A percentile compares a stretch with the other conserved stretches of the same genome.
These are phyloP conservation scores for Tenualosa thibaudeaui DNA, from an alignment of 2,797 vertebrate genomes.

Conservation along the genomic window DNA sequence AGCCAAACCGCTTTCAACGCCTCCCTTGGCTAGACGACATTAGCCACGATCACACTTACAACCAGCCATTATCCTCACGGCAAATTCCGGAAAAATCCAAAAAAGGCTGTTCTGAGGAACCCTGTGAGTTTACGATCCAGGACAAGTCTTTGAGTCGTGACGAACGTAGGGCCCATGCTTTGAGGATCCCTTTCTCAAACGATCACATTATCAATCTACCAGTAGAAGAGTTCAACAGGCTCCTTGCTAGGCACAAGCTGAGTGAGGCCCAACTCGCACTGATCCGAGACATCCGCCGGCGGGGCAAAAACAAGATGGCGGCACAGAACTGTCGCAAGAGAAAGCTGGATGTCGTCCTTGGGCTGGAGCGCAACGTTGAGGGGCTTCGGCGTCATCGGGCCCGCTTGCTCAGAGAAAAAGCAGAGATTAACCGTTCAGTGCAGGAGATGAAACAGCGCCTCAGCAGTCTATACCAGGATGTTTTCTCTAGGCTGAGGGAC, in stretches of 20 bases:
- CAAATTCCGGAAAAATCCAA: constrained; percentile 63
- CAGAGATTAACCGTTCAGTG: constrained; percentile 82
- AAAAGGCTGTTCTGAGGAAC: constrained; percentile 32
- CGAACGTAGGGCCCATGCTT: constrained; percentile 79
- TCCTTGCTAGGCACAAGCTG: constrained; percentile 82
- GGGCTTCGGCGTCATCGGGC: constrained; percentile 79
- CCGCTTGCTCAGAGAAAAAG: constrained; percentile 84
- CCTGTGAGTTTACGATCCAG: constrained; percentile 57
- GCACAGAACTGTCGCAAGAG: constrained; percentile 94
- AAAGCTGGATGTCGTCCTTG: constrained; percentile 85
- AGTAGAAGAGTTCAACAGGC: constrained; percentile 91
- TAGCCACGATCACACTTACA: constrained; percentile 93
- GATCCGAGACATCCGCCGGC: constrained; percentile 88
- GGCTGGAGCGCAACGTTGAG: constrained; percentile 82
- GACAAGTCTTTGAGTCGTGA: constrained; percentile 81
- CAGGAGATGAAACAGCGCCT: constrained; percentile 87
- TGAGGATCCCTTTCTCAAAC: constrained; percentile 92
- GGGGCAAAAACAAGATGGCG: constrained; percentile 97
- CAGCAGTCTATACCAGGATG: constrained; percentile 84
- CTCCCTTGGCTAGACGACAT: constrained; percentile 84
- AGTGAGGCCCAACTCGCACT: constrained; percentile 86
- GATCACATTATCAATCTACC: constrained; percentile 90
- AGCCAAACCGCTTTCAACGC: constrained; percentile 76
- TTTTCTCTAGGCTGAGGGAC: constrained; percentile 84
- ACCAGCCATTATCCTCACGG: constrained; percentile 75